Base-by-base conservation (phyloP, 2,113 vertebrate genomes). In the Prolemur simus region DNA sequence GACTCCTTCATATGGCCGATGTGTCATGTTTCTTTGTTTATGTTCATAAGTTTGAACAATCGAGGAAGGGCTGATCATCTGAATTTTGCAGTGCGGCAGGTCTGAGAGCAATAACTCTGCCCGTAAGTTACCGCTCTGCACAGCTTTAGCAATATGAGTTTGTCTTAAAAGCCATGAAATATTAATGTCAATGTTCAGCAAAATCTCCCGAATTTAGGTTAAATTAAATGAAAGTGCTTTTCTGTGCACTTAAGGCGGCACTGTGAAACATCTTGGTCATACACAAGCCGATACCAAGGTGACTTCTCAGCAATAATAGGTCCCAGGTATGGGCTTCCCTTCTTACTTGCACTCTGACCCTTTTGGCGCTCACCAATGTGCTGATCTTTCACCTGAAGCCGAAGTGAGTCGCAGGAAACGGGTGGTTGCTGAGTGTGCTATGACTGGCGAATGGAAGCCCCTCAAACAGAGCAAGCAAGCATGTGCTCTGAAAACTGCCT, bases 161-260 rank as follows among this genome's bases (percentile, higher is more conserved):
- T 96, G 87, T 98, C 96, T 97, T 74, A 97, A 97, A 98, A 99
- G 98, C 98, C 98, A 98, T 98, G 98, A 98, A 97, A 39, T 80
- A 91, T 96, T 93, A 86, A 39, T 89, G 81, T 95, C 71, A 42
- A 7, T 77, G 89, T 94, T 92, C 68, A 96, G 88, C 89, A 83
- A 91, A 89, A 12, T 93, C 95, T 95, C 47, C 92, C 64, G 78
- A 69, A 45, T 60, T 92, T 91, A 96, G 63, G 58, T 83, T 95
- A 87, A 60, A 77, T 96, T 80, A 81, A 94, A 87, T 89, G 90
- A 54, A 81, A 95, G 74, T 92, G 85, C 90, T 96, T 54, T 71
- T 42, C 29, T 1, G 69, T 96, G 84, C 93, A 63, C 82, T 86
- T 52, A 63, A 60, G 95, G 82, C 93, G 83, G 78, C 94, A 88